Evolutionary conservation across 2,113 vertebrate species (phyloP), one percentile per base, ranked within the genome.

Genomic region (Grus americana): DNA sequence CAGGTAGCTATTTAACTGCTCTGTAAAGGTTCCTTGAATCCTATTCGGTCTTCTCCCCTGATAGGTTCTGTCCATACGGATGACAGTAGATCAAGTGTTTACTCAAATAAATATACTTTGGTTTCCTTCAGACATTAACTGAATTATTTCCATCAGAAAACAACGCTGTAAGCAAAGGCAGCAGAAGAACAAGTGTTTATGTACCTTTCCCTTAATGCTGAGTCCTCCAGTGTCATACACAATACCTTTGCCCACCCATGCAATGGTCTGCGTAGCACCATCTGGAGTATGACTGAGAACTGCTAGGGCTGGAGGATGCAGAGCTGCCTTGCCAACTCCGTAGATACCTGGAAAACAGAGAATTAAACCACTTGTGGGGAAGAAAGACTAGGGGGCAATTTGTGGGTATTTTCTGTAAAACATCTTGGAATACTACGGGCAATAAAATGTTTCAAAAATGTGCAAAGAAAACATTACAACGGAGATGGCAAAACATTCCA

Each of bases 221-320:
- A 99, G 99, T 87, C 99, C 99, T 76, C 99, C 99, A 4, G 99
- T 99, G 97, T 99, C 99, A 5, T 99, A 99, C 79, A 99, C 99
- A 27, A 99, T 99, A 49, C 99, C 99, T 94, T 99, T 99, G 90
- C 99, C 99, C 76, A 99, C 99, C 99, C 99, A 99, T 4, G 99
- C 99, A 22, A 99, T 99, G 92, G 99, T 99, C 95, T 99, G 99
- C 2, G 99, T 99, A 55, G 99, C 99, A 63, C 99, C 99, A 7
- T 99, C 98, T 5, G 99, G 99, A 52, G 97, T 99, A 97, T 99
- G 99, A 95, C 99, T 99, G 88, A 99, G 98, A 80, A 99, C 97
- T 4, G 99, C 99, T 65, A 99, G 97, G 5, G 99, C 99, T 21
- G 99, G 99, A 18, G 98, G 99, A 86, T 99, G 98, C 71, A 98